phyloP scores from a whole-genome alignment of 2,113 vertebrate genomes.

The Talpa occidentalis region DNA sequence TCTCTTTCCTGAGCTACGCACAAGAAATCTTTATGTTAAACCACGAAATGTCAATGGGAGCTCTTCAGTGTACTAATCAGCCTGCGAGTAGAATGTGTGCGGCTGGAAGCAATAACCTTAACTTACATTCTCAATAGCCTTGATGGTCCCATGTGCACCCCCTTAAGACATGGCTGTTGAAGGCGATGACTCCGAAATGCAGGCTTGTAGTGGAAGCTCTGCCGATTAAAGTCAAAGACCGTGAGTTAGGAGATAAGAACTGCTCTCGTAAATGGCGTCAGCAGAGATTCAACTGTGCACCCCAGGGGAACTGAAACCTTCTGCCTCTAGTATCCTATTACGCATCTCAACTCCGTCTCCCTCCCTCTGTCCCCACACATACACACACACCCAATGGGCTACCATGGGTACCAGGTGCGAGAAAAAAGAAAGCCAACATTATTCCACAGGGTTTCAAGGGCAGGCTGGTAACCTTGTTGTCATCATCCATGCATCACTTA shows the following conservation, averaged over 20 bases:
- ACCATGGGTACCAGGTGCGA: not conserved
- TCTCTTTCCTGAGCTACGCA: conserved; percentile 79
- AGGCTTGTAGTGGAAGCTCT: not conserved
- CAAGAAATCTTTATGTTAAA: conserved; percentile 85
- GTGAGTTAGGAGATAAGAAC: not conserved
- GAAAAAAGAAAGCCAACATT: not conserved
- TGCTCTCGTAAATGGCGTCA: not conserved
- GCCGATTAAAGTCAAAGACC: conserved; percentile 14
- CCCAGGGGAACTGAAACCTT: not conserved
- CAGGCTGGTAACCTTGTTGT: not conserved
- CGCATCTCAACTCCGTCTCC: not conserved
- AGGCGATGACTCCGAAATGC: not conserved
- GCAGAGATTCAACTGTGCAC: not conserved
- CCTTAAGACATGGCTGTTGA: conserved; percentile 41
- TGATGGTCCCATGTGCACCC: not conserved
- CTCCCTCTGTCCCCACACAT: no score
- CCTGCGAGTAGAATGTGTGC: conserved; percentile 49
- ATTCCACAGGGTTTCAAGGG: not conserved
- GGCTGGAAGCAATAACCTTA: conserved; percentile 77
- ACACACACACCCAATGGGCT: not conserved
- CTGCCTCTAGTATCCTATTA: conserved; percentile 1
- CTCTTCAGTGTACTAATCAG: conserved; percentile 82
- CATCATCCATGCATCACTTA: not conserved
- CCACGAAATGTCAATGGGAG: conserved; percentile 81
- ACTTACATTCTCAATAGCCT: conserved; percentile 49